Evolutionary conservation across 1,140 invertebrate species (phyloP), one percentile per base, ranked within the genome.

Genomic region (Nasonia longicornis): DNA sequence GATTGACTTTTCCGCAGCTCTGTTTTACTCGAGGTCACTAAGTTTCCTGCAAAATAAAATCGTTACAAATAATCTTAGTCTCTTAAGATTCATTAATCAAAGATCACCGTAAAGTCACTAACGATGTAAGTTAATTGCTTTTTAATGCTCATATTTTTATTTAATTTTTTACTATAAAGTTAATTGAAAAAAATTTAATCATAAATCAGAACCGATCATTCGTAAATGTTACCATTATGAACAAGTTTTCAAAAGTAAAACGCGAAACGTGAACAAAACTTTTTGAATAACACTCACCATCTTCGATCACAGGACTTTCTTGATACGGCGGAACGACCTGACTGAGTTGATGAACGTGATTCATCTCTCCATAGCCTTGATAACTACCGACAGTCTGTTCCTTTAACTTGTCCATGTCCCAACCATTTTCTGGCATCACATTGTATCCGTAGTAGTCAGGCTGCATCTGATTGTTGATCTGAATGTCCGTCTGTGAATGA

Each of bases 1-100:
- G 93, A 93, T 81, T 93, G 90, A 67, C 83, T 95, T 89, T 95
- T 95, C 66, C 95, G 91, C 63, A 93, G 85, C 87, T 95, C 95
- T 0, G 92, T 93, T 85, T 93, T 93, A 38, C 94, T 94, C 29
- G 93, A 93, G 1, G 94, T 94, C 6, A 93, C 93, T 20, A 91
- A 75, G 75, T 91, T 90, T 38, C 90, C 90, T 91, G 63, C 22
- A 52, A 77, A 79, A 67, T 42, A 38, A 26, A 48, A 67, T 58
- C 26, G 64, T 38, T 64, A 3, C 6, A 6, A 70, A 82, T 11
- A 75, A 67, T 67, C 7, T 11, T 67, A 31, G 3, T 3, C 14
- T n/a, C 52, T n/a, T n/a, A 16, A n/a, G 3, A 20, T 52, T 14
- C 16, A 16, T 52, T 20, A 58, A 20, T n/a, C n/a, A 42, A 7